phyloP scores from a whole-genome alignment of 2,888 invertebrate genomes.

The Bellardia bayeri region DNA sequence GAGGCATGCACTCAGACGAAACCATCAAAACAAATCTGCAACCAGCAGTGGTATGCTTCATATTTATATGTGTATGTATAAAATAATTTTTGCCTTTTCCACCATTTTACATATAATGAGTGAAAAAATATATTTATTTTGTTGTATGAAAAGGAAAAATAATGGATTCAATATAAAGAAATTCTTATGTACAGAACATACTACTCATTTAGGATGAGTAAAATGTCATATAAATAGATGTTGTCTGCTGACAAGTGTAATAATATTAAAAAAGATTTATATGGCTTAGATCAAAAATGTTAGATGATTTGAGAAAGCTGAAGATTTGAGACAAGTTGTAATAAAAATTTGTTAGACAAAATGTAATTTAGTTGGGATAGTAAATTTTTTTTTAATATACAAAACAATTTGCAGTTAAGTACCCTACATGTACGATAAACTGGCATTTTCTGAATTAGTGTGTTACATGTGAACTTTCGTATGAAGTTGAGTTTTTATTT shows the following conservation, averaged over 20 bases:
- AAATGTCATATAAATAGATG: constrained; percentile 35
- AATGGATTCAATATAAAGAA: constrained; percentile 15
- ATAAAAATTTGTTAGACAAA: constrained; percentile 12
- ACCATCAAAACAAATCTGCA: constrained; percentile 15
- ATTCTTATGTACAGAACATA: not conserved
- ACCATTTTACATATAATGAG: constrained; percentile 28
- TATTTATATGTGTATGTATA: too few species aligned
- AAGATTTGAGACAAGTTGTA: constrained; percentile 5
- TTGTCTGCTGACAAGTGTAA: constrained; percentile 56
- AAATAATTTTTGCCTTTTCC: not conserved
- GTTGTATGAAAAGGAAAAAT: constrained; percentile 14
- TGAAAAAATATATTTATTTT: constrained; percentile 25
- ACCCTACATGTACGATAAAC: too few species aligned
- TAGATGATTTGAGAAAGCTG: not conserved
- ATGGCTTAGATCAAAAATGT: constrained; percentile 8
- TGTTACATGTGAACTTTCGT: too few species aligned
- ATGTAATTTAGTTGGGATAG: not conserved
- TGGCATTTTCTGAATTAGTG: too few species aligned
- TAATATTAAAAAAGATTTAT: constrained; percentile 42
- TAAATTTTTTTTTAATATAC: not conserved
- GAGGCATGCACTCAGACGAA: not conserved
- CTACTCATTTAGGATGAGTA: not conserved
- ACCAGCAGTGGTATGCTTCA: not conserved
- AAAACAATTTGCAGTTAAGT: too few species aligned
- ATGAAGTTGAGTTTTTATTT: too few species aligned